A percentile compares a stretch with the other conserved stretches of the same genome.
Conservation (phyloP, 2,888 invertebrate species). For the Carpatolechia fugitivella region DNA sequence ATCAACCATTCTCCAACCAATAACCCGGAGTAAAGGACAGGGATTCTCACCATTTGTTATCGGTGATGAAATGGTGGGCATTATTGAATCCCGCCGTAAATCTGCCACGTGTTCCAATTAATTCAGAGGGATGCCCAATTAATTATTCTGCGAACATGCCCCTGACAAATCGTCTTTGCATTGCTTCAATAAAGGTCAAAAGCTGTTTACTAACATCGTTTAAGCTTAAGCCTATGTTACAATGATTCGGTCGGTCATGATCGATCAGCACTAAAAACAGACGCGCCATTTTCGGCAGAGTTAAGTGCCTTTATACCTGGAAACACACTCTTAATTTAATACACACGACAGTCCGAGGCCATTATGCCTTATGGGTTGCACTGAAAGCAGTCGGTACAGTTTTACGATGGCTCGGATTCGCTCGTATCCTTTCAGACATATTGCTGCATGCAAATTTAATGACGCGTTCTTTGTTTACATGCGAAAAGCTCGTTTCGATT, state of each 20-base stretch:
- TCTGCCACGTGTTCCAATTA: conserved; percentile 30
- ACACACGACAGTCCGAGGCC: conserved; percentile 28
- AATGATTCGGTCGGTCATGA: neutral
- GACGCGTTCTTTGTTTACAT: conserved; percentile 28
- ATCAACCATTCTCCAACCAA: neutral
- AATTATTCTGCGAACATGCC: conserved; percentile 30
- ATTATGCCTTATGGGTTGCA: conserved; percentile 44
- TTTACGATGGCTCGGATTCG: conserved; percentile 47
- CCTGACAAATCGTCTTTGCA: conserved; percentile 16
- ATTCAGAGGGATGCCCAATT: conserved; percentile 29
- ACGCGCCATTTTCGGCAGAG: conserved; percentile 8
- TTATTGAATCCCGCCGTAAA: conserved; percentile 25
- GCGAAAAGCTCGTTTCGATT: conserved; percentile 2
- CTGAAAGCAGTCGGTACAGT: conserved; percentile 45
- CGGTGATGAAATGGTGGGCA: conserved; percentile 24
- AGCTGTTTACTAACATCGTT: conserved; percentile 1
- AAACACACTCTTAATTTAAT: conserved; percentile 28
- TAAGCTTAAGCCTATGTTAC: neutral
- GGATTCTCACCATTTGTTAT: conserved; percentile 21
- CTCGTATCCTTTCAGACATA: conserved; percentile 52
- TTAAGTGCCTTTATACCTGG: conserved; percentile 26
- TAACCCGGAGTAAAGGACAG: neutral
- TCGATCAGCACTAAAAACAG: conserved; percentile 9
- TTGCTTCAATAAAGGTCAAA: conserved; percentile 9
- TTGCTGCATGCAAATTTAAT: conserved; percentile 62